Percentiles rank a stretch among this genome's conserved stretches.
These are phyloP conservation scores for Merops nubicus DNA, from an alignment of 2,113 vertebrate genomes.

Conservation along the genomic window DNA sequence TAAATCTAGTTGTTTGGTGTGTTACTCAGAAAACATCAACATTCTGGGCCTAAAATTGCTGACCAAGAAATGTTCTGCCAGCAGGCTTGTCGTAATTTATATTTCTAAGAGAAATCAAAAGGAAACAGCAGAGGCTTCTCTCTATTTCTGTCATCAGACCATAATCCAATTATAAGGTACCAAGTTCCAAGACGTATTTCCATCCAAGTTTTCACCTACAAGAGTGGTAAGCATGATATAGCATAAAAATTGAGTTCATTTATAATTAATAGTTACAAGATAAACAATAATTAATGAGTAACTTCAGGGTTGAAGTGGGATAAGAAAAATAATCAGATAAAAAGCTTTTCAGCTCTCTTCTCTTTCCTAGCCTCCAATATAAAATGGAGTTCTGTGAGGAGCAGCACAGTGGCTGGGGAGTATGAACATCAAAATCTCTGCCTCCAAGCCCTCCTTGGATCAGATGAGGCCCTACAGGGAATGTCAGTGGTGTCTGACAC, in stretches of 20 bases:
- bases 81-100: slow-evolving; percentile 62
- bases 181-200: slow-evolving; percentile 24
- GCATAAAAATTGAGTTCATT: slow-evolving; percentile 48
- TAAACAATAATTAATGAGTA: not conserved
- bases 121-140: slow-evolving; percentile 8
- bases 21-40: slow-evolving; percentile 11
- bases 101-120: slow-evolving; percentile 40
- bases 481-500: not conserved
- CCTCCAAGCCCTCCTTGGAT: not conserved
- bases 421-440: not conserved
- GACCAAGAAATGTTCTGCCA: slow-evolving; percentile 67
- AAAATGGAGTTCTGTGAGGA: not conserved
- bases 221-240: slow-evolving; percentile 38
- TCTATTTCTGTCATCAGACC: slow-evolving; percentile 59
- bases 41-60: slow-evolving; percentile 53
- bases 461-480: not conserved
- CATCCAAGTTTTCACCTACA: slow-evolving; percentile 58
- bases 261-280: not conserved
- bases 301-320: not conserved
- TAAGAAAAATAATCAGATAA: not conserved
- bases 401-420: not conserved
- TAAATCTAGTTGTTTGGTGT: slow-evolving; percentile 30
- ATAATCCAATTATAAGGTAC: slow-evolving; percentile 43
- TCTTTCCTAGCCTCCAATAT: not conserved
- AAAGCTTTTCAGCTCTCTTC: not conserved